Percentiles rank a stretch among this genome's conserved stretches.
phyloP scores from a whole-genome alignment of 2,113 vertebrate species.

The Mormoops blainvillei region DNA sequence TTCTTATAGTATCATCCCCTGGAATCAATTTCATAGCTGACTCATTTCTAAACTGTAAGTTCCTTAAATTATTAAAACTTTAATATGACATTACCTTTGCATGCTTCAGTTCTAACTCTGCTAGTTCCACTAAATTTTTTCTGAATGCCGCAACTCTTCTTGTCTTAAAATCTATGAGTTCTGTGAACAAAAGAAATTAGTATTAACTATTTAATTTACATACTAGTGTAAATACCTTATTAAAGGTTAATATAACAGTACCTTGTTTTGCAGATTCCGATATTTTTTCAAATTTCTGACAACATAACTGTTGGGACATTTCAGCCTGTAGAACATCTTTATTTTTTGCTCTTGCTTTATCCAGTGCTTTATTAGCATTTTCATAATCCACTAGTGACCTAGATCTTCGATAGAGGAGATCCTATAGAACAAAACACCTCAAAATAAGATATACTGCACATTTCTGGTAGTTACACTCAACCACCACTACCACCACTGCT shows the following conservation, averaged over 20 bases:
- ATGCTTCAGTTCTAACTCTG: conserved; percentile 98
- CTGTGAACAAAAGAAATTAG: conserved; percentile 75
- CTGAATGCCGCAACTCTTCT: conserved; percentile 98
- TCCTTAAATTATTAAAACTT: neutral
- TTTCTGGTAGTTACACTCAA: neutral
- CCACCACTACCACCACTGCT: too few species aligned
- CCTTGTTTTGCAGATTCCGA: conserved; percentile 99
- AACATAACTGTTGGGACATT: conserved; percentile 95
- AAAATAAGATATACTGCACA: neutral
- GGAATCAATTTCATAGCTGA: neutral
- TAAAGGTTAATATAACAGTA: conserved; percentile 67
- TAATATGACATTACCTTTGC: conserved; percentile 88
- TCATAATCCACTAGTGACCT: conserved; percentile 97
- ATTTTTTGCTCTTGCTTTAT: conserved; percentile 97
- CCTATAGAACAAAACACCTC: conserved; percentile 79
- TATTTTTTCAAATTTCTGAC: conserved; percentile 99
- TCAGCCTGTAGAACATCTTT: conserved; percentile 98
- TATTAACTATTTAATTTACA: conserved; percentile 6
- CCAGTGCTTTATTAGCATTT: conserved; percentile 97
- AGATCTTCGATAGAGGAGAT: conserved; percentile 95
- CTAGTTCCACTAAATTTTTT: conserved; percentile 98
- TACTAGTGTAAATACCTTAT: neutral
- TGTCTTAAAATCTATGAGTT: conserved; percentile 98
- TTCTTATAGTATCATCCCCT: neutral
- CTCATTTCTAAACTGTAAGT: neutral